Conservation (phyloP, 2,113 vertebrate species). For the Chaenocephalus aceratus region DNA sequence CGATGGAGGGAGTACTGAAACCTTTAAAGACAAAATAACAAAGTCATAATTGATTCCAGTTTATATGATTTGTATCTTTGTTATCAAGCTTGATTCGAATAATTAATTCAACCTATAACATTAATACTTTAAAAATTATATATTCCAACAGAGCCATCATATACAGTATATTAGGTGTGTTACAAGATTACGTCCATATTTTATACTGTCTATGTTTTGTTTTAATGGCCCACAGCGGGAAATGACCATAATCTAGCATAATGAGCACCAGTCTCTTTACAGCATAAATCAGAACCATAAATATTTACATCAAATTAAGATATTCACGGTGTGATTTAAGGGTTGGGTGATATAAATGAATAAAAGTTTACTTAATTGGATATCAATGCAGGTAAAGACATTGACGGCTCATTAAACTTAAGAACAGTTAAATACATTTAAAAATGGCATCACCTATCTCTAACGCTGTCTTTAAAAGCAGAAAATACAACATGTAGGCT, state of each 20-base stretch:
- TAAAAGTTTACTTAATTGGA: not conserved
- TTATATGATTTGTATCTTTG: not conserved
- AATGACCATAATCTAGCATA: not conserved
- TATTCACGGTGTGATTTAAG: not conserved
- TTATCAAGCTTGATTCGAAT: not conserved
- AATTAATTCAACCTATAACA: not conserved
- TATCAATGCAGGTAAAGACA: not conserved
- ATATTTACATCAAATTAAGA: not conserved
- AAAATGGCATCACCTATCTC: not conserved
- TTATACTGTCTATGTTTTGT: not conserved
- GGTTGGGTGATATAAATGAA: too few relatives aligned
- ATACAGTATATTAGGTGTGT: too few relatives aligned
- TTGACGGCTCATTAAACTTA: not conserved
- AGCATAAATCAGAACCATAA: not conserved
- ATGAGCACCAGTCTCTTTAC: not conserved
- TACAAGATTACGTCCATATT: too few relatives aligned
- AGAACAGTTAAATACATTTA: not conserved
- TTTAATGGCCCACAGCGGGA: not conserved
- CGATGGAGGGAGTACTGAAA: conserved; percentile 79
- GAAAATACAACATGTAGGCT: not conserved
- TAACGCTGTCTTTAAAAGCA: not conserved
- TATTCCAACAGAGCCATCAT: not conserved
- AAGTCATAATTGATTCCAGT: not conserved
- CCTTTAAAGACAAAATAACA: conserved; percentile 55
- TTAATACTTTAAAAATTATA: not conserved